Evolutionary conservation across 2,888 invertebrate genomes (phyloP).

Genomic region (Cremastinae sp.): DNA sequence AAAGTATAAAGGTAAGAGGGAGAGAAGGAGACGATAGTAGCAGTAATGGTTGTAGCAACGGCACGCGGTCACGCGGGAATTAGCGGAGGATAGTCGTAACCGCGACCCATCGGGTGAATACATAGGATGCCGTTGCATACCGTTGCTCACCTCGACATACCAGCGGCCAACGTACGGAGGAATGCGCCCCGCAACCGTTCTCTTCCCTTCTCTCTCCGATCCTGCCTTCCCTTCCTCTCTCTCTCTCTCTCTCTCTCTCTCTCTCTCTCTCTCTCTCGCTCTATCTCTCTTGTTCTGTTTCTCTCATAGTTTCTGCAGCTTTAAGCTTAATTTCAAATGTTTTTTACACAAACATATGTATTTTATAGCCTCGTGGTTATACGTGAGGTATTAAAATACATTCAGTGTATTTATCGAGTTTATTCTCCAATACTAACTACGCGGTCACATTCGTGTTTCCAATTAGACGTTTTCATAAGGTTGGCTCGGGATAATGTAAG

Average conservation of each 20-base stretch:
- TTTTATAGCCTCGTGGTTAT: too few species aligned
- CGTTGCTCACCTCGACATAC: slow-evolving; percentile 77
- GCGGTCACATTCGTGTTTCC: too few species aligned
- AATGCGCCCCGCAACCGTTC: slow-evolving; percentile 74
- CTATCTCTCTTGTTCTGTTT: too few species aligned
- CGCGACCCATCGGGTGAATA: slow-evolving; percentile 75
- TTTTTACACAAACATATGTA: too few species aligned
- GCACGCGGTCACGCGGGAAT: slow-evolving; percentile 70
- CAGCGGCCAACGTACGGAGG: slow-evolving; percentile 74
- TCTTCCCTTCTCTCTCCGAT: slow-evolving; percentile 65
- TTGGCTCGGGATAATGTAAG: too few species aligned
- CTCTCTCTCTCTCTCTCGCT: too few species aligned
- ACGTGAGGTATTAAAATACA: too few species aligned
- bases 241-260: slow-evolving; percentile 4
- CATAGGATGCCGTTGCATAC: slow-evolving; percentile 78
- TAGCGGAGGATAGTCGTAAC: slow-evolving; percentile 74
- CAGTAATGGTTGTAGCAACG: slow-evolving; percentile 43
- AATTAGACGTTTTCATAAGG: too few species aligned
- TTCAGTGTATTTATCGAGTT: too few species aligned
- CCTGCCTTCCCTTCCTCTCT: slow-evolving; percentile 2
- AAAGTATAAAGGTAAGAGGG: background rate
- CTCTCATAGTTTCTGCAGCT: too few species aligned
- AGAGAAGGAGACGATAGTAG: background rate
- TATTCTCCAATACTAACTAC: too few species aligned
- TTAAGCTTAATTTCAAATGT: too few species aligned